Evolutionary conservation across 2,888 invertebrate genomes (phyloP), one percentile per base, ranked within the genome.

Genomic region (Tanaodytes sp.): DNA sequence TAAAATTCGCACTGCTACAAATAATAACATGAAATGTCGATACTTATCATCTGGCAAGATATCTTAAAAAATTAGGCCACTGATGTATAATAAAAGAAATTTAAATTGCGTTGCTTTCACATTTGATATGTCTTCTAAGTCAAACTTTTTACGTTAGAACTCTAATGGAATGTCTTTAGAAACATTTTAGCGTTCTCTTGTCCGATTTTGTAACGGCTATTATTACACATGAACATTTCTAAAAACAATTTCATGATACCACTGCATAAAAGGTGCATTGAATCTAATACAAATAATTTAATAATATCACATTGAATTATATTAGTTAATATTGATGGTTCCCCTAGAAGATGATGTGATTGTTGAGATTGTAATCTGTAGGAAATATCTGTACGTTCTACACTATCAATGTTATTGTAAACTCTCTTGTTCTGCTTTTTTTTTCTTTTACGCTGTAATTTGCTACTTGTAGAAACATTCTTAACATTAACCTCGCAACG

Each of bases 61-160:
- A 18, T 40, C 5, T 33, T 59, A 20, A 1, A 74, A 58, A 23
- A 67, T 36, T n/a, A 72, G 30, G 4, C 65, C 68, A 48, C 51
- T 31, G 15, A 39, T 65, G 6, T 66, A 63, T 1, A 75, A 42
- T n/a, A 74, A 46, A 39, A 74, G 12, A 33, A 65, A 42, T 52
- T 40, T 16, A 39, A 45, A 57, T n/a, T 55, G 55, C 16, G 49
- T 40, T 1, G 39, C 51, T 39, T 51, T 51, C 51, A 39, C 27
- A 39, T 51, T 51, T 2, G 11, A 1, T 27, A 52, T 20, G 8
- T 52, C 51, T 12, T 14, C 1, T 2, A 61, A 27, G 71, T 73
- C 71, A 33, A 72, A 73, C 14, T 49, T 48, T 6, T 63, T 73
- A 12, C 75, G 31, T 67, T 76, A 72, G 52, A 76, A 76, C 43